A percentile compares a stretch with the other conserved stretches of the same genome.
These are phyloP conservation scores for Euproctis similis DNA, from an alignment of 2,888 invertebrate genomes.

Conservation along the genomic window DNA sequence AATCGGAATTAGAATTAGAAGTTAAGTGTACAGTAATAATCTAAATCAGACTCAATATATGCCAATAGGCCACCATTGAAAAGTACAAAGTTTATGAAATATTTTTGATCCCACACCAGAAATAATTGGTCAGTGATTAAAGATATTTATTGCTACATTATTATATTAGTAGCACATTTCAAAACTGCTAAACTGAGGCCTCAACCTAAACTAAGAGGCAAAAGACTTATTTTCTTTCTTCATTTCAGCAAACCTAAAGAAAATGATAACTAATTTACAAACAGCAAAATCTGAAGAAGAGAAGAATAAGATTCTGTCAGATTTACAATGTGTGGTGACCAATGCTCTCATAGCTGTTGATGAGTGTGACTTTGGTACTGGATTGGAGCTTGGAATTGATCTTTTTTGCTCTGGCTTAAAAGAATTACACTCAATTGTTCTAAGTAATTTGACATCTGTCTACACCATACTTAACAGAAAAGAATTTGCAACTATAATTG, in stretches of 20 bases:
- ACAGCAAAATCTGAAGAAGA: conserved; percentile 76
- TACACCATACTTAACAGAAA: conserved; percentile 85
- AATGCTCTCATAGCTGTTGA: conserved; percentile 92
- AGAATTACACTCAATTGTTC: conserved; percentile 79
- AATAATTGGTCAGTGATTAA: too few relatives aligned
- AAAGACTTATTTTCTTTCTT: not conserved
- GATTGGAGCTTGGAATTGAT: conserved; percentile 90
- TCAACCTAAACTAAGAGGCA: too few relatives aligned
- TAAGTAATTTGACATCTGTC: conserved; percentile 81
- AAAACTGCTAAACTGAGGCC: not conserved
- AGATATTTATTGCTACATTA: too few relatives aligned
- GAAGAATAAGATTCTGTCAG: conserved; percentile 77
- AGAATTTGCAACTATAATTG: conserved; percentile 82
- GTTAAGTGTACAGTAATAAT: too few relatives aligned
- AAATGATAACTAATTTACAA: conserved; percentile 80
- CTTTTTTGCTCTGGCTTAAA: conserved; percentile 85
- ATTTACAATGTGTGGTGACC: conserved; percentile 87
- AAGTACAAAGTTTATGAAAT: too few relatives aligned
- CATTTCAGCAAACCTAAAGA: conserved; percentile 78
- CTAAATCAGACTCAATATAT: too few relatives aligned
- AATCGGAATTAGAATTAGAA: too few relatives aligned
- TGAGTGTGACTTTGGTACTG: conserved; percentile 96
- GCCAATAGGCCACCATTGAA: too few relatives aligned
- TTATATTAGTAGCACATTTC: too few relatives aligned
- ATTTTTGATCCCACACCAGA: too few relatives aligned